Evolutionary conservation across 2,797 vertebrate species (phyloP).

Genomic region (Amblyopsis hoosieri): DNA sequence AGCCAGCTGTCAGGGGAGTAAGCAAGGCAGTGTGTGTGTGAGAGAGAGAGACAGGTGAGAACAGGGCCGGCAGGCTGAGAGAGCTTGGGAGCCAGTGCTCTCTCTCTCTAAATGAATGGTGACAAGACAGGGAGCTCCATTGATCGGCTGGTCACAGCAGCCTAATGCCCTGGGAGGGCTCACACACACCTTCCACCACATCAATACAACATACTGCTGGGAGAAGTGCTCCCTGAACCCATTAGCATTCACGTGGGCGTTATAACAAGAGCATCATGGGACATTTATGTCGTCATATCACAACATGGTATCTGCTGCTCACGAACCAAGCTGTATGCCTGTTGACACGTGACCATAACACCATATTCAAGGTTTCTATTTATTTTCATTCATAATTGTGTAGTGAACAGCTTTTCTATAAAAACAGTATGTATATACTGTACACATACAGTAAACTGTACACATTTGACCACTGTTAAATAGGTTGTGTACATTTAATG

Average conservation of each 20-base stretch:
- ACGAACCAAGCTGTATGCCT: too few relatives aligned
- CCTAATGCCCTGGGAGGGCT: constrained; percentile 65
- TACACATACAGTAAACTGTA: not conserved
- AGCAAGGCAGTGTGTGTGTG: not conserved
- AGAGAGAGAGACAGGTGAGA: constrained; percentile 74
- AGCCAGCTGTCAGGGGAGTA: constrained; percentile 77
- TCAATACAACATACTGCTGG: constrained; percentile 60
- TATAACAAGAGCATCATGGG: constrained; percentile 12
- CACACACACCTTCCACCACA: constrained; percentile 65
- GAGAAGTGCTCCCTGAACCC: constrained; percentile 36
- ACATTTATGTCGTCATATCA: constrained; percentile 15
- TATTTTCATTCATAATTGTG: too few relatives aligned
- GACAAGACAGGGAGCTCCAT: constrained; percentile 80
- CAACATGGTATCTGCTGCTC: not conserved
- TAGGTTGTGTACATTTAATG: too few relatives aligned
- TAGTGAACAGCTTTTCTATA: too few relatives aligned
- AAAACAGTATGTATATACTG: not conserved
- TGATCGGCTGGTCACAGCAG: constrained; percentile 80
- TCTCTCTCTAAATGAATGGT: constrained; percentile 79
- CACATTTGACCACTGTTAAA: too few relatives aligned
- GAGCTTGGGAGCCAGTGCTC: constrained; percentile 71
- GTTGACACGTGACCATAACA: too few relatives aligned
- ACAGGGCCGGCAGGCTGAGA: constrained; percentile 72
- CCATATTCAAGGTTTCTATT: too few relatives aligned
- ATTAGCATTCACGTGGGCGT: constrained; percentile 39